Percentiles rank a stretch among this genome's conserved stretches.
These are phyloP conservation scores for Troglohyphantes excavatus DNA, from an alignment of 2,888 invertebrate species.

Conservation along the genomic window DNA sequence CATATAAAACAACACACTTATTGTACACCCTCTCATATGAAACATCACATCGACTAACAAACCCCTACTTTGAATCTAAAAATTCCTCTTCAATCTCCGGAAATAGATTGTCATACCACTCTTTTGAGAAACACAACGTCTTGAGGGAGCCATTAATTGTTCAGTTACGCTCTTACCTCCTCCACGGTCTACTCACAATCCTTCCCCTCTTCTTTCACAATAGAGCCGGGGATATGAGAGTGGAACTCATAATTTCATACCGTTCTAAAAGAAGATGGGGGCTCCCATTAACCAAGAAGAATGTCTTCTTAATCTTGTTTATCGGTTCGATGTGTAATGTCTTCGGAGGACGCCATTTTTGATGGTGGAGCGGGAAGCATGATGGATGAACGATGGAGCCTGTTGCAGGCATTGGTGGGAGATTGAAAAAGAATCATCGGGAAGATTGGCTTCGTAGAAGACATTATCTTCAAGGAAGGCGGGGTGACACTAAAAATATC, in stretches of 20 bases:
- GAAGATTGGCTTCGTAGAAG: too few relatives aligned
- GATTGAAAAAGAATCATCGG: background rate
- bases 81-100: too few relatives aligned
- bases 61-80: too few relatives aligned
- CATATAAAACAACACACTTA: too few relatives aligned
- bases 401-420: background rate
- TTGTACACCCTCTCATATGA: too few relatives aligned
- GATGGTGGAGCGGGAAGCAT: background rate
- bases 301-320: constrained; percentile 5
- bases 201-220: background rate
- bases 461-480: too few relatives aligned
- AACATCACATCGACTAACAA: too few relatives aligned
- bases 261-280: background rate
- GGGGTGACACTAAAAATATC: too few relatives aligned
- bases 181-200: background rate
- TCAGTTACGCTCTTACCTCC: background rate
- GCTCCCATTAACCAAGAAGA: background rate
- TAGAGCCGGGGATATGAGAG: background rate
- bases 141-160: background rate
- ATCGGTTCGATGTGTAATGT: constrained; percentile 5
- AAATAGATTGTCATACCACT: background rate
- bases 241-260: background rate
- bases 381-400: background rate
- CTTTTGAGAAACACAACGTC: background rate
- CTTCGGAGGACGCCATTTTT: background rate